Evolutionary conservation across 2,888 invertebrate species (phyloP).

Genomic region (Suillia variegata): DNA sequence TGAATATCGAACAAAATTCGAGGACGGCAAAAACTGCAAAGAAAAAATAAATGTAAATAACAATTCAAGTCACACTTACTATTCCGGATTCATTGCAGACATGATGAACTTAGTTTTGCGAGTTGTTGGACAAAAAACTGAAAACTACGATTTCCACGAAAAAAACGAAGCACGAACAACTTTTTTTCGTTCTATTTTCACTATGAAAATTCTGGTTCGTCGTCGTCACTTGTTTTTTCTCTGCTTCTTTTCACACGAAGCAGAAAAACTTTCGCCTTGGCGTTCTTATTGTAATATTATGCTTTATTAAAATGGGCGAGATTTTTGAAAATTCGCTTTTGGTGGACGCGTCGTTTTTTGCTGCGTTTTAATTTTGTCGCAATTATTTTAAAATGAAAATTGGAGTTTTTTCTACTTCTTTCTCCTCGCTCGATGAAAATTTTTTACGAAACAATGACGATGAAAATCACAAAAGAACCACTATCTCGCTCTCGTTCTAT

Average conservation of each 20-base stretch:
- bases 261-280: not conserved
- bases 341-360: conserved; percentile 30
- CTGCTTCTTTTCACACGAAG: not conserved
- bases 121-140: not conserved
- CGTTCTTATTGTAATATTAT: not conserved
- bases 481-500: conserved; percentile 15
- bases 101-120: no score
- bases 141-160: not conserved
- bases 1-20: conserved; percentile 34
- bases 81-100: conserved; percentile 79
- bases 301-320: not conserved
- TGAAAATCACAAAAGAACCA: conserved; percentile 21
- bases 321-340: not conserved
- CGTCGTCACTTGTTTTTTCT: conserved; percentile 19
- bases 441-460: conserved; percentile 42
- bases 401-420: conserved; percentile 36
- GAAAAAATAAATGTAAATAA: no score
- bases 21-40: conserved; percentile 19
- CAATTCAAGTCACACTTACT: conserved; percentile 66
- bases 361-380: conserved; percentile 24
- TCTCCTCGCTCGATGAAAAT: conserved; percentile 31
- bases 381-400: conserved; percentile 35
- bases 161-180: not conserved
- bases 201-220: conserved; percentile 1
- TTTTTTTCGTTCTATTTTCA: conserved; percentile 10